Conservation (phyloP, 2,888 invertebrate species). For the Artemia sinica region DNA sequence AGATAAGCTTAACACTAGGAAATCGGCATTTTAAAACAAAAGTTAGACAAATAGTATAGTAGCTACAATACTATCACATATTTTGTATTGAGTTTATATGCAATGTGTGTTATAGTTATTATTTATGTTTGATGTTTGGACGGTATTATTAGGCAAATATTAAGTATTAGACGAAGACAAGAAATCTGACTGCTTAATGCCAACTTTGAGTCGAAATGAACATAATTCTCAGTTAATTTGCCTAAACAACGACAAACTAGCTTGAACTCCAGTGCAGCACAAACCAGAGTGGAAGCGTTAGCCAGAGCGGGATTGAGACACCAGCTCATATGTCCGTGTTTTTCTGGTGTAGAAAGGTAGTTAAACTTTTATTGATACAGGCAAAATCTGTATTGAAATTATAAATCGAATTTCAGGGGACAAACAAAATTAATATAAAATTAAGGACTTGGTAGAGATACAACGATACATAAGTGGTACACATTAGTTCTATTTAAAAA, state of each 20-base stretch:
- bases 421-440: too few relatives aligned
- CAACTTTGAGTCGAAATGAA: slow-evolving; percentile 73
- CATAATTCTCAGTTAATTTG: slow-evolving; percentile 68
- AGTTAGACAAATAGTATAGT: too few relatives aligned
- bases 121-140: neutral
- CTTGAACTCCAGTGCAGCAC: slow-evolving; percentile 97
- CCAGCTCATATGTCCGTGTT: slow-evolving; percentile 74
- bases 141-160: slow-evolving; percentile 50
- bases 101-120: slow-evolving; percentile 10
- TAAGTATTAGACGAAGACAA: slow-evolving; percentile 93
- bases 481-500: too few relatives aligned
- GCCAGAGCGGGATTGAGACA: slow-evolving; percentile 84
- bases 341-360: slow-evolving; percentile 67
- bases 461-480: too few relatives aligned
- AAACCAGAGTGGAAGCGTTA: slow-evolving; percentile 77
- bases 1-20: too few relatives aligned
- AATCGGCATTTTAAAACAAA: too few relatives aligned
- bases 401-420: too few relatives aligned
- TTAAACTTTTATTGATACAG: neutral
- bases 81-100: slow-evolving; percentile 3
- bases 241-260: slow-evolving; percentile 88
- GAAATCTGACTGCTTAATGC: slow-evolving; percentile 81
- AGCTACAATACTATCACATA: neutral
- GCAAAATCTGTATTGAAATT: too few relatives aligned
- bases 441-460: too few relatives aligned